Percentiles rank a stretch among this genome's conserved stretches.
phyloP scores from a whole-genome alignment of 2,113 vertebrate genomes.

The Chionomys nivalis region DNA sequence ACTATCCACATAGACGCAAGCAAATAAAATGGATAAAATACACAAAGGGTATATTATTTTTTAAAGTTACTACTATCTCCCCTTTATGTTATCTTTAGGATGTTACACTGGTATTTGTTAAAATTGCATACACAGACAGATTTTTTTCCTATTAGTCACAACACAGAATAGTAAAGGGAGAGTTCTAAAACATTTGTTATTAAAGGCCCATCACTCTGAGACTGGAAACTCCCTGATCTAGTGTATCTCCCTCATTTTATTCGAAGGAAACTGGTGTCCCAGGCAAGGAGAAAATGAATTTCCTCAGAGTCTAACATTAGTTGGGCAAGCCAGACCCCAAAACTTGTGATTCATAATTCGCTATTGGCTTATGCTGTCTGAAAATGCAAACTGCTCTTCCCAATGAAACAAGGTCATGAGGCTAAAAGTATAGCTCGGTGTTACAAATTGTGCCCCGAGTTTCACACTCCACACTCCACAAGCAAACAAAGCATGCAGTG shows the following conservation, averaged over 20 bases:
- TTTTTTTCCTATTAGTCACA: conserved; percentile 25
- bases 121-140: neutral
- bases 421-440: neutral
- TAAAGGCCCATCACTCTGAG: neutral
- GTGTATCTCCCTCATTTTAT: neutral
- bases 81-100: neutral
- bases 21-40: conserved; percentile 15
- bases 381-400: conserved; percentile 18
- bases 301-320: neutral
- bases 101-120: neutral
- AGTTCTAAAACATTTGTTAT: conserved; percentile 14
- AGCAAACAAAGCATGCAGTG: neutral
- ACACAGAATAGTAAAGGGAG: neutral
- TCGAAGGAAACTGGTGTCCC: neutral
- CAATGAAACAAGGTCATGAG: neutral
- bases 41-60: neutral
- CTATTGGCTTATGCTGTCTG: neutral
- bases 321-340: neutral
- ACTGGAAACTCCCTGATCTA: neutral
- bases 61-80: conserved; percentile 45
- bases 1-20: neutral
- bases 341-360: conserved; percentile 1
- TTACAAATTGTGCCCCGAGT: neutral
- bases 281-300: neutral
- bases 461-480: neutral